phyloP scores from a whole-genome alignment of 2,888 invertebrate genomes.

The Agonopterix alstromeriana region DNA sequence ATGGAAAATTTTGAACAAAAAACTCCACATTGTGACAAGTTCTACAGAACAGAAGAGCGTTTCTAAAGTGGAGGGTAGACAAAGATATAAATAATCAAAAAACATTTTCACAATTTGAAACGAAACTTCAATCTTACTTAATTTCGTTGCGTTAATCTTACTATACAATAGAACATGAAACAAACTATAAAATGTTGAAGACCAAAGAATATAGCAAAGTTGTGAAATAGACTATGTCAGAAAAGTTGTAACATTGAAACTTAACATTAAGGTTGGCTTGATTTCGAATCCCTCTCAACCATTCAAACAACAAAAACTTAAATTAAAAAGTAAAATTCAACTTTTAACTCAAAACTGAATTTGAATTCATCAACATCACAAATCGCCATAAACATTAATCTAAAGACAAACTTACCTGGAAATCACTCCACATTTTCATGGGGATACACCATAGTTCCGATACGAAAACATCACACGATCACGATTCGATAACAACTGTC shows the following conservation, averaged over 20 bases:
- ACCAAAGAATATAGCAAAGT: conserved; percentile 6
- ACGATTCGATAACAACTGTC: conserved; percentile 70
- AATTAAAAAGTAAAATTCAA: conserved; percentile 17
- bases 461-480: conserved; percentile 74
- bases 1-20: too few relatives aligned
- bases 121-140: too few relatives aligned
- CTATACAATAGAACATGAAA: too few relatives aligned
- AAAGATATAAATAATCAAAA: too few relatives aligned
- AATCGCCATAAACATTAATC: conserved; percentile 4
- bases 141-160: too few relatives aligned
- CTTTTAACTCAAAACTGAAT: conserved; percentile 4
- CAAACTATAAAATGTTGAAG: neutral
- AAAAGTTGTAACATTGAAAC: conserved; percentile 3
- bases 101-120: too few relatives aligned
- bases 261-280: conserved; percentile 11
- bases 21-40: too few relatives aligned
- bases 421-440: conserved; percentile 77
- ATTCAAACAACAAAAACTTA: conserved; percentile 6
- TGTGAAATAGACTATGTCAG: conserved; percentile 9
- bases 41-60: too few relatives aligned
- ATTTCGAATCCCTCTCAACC: conserved; percentile 18
- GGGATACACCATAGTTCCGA: conserved; percentile 76
- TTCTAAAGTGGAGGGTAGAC: too few relatives aligned
- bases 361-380: conserved; percentile 1
- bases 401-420: conserved; percentile 58